Conservation (phyloP, 2,797 vertebrate genomes). For the Coranthus polyacanthus region DNA sequence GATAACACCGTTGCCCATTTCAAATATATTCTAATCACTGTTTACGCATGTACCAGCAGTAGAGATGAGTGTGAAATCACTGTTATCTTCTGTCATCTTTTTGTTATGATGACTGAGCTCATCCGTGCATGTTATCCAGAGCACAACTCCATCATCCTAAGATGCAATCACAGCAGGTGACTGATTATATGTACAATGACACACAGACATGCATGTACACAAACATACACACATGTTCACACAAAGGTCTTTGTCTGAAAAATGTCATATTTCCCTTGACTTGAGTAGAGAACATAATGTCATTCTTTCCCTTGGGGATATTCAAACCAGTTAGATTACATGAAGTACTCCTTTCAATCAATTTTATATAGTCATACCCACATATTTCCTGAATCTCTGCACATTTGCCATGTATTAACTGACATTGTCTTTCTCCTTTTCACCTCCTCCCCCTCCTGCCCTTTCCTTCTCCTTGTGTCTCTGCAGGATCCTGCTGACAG, state of each 20-base stretch:
- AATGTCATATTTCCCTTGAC: slow-evolving; percentile 14
- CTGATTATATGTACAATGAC: slow-evolving; percentile 18
- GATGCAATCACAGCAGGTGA: slow-evolving; percentile 43
- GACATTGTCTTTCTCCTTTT: slow-evolving; percentile 43
- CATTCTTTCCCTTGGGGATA: slow-evolving; percentile 11
- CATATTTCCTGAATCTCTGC: slow-evolving; percentile 16
- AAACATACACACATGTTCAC: slow-evolving; percentile 14
- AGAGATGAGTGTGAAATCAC: slow-evolving; percentile 56
- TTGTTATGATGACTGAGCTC: slow-evolving; percentile 47
- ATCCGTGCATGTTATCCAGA: slow-evolving; percentile 53
- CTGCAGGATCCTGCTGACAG: slow-evolving; percentile 93
- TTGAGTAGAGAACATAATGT: slow-evolving; percentile 5
- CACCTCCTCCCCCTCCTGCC: slow-evolving; percentile 44
- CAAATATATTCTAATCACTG: background rate
- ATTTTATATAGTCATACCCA: slow-evolving; percentile 7
- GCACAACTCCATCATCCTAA: slow-evolving; percentile 40
- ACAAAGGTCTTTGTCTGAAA: slow-evolving; percentile 11
- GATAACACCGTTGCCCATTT: background rate
- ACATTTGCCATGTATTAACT: slow-evolving; percentile 58
- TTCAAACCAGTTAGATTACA: slow-evolving; percentile 6
- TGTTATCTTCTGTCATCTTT: slow-evolving; percentile 22
- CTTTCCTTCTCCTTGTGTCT: slow-evolving; percentile 52
- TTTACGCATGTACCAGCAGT: slow-evolving; percentile 21
- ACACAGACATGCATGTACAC: slow-evolving; percentile 19
- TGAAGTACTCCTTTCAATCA: slow-evolving; percentile 18